These are phyloP conservation scores for Corvus hawaiiensis DNA, from an alignment of 2,113 vertebrate genomes.

Conservation along the genomic window DNA sequence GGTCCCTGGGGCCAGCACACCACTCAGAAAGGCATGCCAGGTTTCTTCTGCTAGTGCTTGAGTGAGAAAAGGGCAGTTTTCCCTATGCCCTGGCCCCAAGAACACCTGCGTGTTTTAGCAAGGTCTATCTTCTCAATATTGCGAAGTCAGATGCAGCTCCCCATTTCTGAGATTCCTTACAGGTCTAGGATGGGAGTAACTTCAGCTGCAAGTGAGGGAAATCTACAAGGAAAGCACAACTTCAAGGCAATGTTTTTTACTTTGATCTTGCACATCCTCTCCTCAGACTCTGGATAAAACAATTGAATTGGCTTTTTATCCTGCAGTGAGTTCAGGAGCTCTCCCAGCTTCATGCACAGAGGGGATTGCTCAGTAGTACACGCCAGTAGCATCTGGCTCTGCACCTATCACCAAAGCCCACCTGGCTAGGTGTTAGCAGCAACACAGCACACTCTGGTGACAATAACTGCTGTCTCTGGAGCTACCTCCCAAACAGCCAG, in stretches of 20 bases:
- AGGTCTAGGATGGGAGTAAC: background rate
- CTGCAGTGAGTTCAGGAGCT: background rate
- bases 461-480: background rate
- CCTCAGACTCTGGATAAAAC: background rate
- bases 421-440: background rate
- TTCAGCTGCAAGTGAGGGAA: background rate
- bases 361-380: background rate
- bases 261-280: background rate
- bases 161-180: background rate
- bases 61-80: background rate
- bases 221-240: background rate
- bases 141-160: fast-evolving
- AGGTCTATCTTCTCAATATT: background rate
- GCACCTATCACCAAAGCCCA: background rate
- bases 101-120: background rate
- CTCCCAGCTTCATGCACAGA: background rate
- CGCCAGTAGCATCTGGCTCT: background rate
- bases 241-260: background rate
- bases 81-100: background rate
- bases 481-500: background rate
- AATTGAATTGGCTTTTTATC: background rate
- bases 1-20: background rate
- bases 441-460: background rate
- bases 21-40: background rate
- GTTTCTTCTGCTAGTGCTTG: background rate